Conservation (phyloP, 2,888 invertebrate genomes). For the Altica lythri region DNA sequence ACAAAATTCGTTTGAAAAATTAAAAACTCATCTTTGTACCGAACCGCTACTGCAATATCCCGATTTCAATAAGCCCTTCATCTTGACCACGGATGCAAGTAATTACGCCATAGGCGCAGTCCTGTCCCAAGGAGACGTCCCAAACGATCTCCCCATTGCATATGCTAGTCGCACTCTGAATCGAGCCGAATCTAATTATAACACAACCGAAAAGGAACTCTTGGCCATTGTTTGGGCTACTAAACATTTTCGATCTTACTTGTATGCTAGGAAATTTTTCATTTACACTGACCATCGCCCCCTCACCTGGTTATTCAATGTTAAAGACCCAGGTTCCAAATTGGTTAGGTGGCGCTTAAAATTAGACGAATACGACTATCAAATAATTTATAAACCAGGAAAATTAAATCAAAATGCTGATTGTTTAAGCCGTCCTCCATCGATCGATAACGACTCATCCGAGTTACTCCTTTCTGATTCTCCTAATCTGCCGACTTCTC, state of each 20-base stretch:
- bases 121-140: slow-evolving; percentile 41
- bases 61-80: slow-evolving; percentile 43
- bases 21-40: slow-evolving; percentile 20
- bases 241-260: slow-evolving; percentile 50
- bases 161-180: slow-evolving; percentile 49
- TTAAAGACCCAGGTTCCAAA: too few species aligned
- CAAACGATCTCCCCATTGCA: slow-evolving; percentile 48
- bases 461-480: too few species aligned
- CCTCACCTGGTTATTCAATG: too few species aligned
- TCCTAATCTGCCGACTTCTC: too few species aligned
- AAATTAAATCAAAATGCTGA: slow-evolving; percentile 7
- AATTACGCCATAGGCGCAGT: slow-evolving; percentile 38
- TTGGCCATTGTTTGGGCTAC: slow-evolving; percentile 49
- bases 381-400: slow-evolving; percentile 4
- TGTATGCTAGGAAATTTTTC: slow-evolving; percentile 49
- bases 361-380: slow-evolving; percentile 44
- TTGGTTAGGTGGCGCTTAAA: slow-evolving; percentile 46
- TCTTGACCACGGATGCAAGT: slow-evolving; percentile 49
- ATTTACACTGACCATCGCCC: slow-evolving; percentile 51
- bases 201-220: slow-evolving; percentile 50
- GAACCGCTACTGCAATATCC: slow-evolving; percentile 42
- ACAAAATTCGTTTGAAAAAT: slow-evolving; percentile 8
- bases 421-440: slow-evolving; percentile 5
- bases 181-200: slow-evolving; percentile 48
- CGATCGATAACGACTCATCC: too few species aligned